These are phyloP conservation scores for Ommatoiulus sabulosus DNA, from an alignment of 2,888 invertebrate genomes.

Conservation along the genomic window DNA sequence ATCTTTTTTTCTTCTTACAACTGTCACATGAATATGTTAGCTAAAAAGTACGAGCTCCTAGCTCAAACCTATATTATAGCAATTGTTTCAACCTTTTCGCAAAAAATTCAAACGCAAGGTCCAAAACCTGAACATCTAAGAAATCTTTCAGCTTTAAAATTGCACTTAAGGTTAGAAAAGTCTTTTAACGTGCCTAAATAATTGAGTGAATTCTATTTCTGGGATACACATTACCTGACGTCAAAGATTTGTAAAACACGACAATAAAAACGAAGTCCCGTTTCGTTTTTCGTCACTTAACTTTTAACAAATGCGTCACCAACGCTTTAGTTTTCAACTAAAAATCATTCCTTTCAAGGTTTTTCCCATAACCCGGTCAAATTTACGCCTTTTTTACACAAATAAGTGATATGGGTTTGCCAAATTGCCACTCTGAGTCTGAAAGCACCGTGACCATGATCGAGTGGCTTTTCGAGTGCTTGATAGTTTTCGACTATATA, in stretches of 20 bases:
- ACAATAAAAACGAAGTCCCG: neutral
- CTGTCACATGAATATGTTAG: no score
- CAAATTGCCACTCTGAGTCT: neutral
- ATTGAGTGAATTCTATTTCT: neutral
- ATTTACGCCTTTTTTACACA: neutral
- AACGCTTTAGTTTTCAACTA: neutral
- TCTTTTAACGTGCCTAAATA: neutral
- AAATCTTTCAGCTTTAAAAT: no score
- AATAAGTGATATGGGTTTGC: neutral
- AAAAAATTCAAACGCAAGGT: no score
- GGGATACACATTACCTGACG: neutral
- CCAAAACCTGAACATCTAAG: no score
- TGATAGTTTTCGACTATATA: neutral
- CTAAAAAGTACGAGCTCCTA: no score
- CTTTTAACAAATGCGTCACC: neutral
- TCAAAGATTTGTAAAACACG: neutral
- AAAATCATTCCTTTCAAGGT: neutral
- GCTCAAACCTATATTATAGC: no score
- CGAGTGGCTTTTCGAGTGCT: neutral
- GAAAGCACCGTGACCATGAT: neutral
- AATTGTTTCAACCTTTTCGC: no score
- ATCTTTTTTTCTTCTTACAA: no score
- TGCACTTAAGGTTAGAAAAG: neutral
- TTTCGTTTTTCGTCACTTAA: neutral
- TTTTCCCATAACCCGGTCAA: neutral